A percentile compares a stretch with the other conserved stretches of the same genome.
Conservation (phyloP, 64 coral and sea anemone species). For the Montipora sp. region DNA sequence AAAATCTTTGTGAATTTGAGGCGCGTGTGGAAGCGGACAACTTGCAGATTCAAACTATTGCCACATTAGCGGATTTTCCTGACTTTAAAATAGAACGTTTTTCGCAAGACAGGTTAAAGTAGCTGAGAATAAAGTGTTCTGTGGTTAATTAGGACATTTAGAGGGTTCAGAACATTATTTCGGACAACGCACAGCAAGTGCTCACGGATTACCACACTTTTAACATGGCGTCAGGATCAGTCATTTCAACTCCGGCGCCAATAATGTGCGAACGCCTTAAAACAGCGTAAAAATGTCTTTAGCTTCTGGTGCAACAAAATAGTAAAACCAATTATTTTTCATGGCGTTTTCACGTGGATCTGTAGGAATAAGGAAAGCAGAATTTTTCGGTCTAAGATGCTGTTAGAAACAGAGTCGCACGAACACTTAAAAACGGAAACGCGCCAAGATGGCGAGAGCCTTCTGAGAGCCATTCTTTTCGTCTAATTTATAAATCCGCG, state of each 20-base stretch:
- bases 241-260: slow-evolving; percentile 80
- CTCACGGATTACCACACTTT: slow-evolving; percentile 89
- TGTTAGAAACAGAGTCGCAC: background rate
- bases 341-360: background rate
- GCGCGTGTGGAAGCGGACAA: background rate
- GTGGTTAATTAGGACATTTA: slow-evolving; percentile 66
- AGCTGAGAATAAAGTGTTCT: slow-evolving; percentile 43
- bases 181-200: background rate
- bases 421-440: background rate
- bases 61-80: background rate
- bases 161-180: slow-evolving; percentile 43
- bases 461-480: slow-evolving; percentile 16
- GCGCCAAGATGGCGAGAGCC: slow-evolving; percentile 11
- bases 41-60: background rate
- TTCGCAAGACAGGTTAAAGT: slow-evolving; percentile 26
- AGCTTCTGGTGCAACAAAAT: slow-evolving; percentile 68
- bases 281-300: slow-evolving; percentile 25
- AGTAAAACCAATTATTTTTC: background rate
- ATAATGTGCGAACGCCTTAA: slow-evolving; percentile 74
- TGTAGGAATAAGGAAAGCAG: background rate
- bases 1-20: background rate
- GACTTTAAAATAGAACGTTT: background rate
- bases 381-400: background rate
- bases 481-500: slow-evolving; percentile 6
- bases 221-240: slow-evolving; percentile 72